Conservation (phyloP, 1,140 invertebrate species). For the Vanessa atalanta region DNA sequence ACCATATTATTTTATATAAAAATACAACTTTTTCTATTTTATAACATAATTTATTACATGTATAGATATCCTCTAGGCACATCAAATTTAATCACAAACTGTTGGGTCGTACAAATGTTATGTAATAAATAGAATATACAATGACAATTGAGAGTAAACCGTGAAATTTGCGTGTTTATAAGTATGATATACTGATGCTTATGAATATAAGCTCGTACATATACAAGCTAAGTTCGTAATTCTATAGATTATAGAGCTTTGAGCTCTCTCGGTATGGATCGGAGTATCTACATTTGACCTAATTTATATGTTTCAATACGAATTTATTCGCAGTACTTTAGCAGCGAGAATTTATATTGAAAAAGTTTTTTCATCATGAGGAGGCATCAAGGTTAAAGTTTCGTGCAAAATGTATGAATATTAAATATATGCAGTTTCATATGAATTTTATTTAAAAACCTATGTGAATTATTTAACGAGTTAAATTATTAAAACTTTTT, state of each 20-base stretch:
- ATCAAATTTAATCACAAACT: too few species aligned
- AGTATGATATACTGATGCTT: background rate
- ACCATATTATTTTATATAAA: too few species aligned
- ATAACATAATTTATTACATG: too few species aligned
- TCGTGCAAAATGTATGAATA: slow-evolving; percentile 3
- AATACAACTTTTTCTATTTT: too few species aligned
- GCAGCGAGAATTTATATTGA: slow-evolving; percentile 14
- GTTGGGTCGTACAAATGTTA: too few species aligned
- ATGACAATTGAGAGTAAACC: too few species aligned
- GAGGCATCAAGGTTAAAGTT: slow-evolving; percentile 13
- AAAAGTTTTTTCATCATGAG: slow-evolving; percentile 14
- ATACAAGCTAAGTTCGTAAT: background rate
- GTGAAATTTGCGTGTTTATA: background rate
- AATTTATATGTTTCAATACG: slow-evolving; percentile 18
- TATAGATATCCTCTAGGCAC: too few species aligned
- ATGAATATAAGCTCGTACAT: background rate
- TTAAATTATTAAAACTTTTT: too few species aligned
- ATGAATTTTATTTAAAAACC: background rate
- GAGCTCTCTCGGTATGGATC: slow-evolving; percentile 11
- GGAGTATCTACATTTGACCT: slow-evolving; percentile 15
- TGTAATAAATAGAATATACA: too few species aligned
- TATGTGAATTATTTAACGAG: background rate
- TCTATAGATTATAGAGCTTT: slow-evolving; percentile 15
- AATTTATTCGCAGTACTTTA: slow-evolving; percentile 13
- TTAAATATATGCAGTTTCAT: slow-evolving; percentile 5